phyloP scores from a whole-genome alignment of 2,113 vertebrate genomes.

The Engystomops pustulosus region DNA sequence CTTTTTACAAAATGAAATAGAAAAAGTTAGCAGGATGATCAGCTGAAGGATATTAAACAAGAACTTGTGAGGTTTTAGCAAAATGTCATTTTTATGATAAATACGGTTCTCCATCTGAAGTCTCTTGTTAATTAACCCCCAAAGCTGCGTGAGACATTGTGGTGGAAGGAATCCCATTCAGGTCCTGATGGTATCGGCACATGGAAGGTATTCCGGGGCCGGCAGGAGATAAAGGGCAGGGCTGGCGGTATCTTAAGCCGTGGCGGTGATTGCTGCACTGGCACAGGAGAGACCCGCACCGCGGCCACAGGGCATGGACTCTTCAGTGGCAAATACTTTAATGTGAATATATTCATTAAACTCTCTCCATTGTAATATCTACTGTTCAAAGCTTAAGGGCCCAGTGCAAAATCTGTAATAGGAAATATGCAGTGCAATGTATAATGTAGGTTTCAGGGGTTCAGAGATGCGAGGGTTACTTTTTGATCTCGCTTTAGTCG shows the following conservation, averaged over 20 bases:
- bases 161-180: constrained; percentile 37
- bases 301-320: constrained; percentile 18
- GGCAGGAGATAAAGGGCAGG: constrained; percentile 42
- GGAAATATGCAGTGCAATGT: not conserved
- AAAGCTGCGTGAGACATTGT: constrained; percentile 26
- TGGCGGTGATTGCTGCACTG: constrained; percentile 46
- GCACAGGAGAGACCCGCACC: not conserved
- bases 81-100: constrained; percentile 62
- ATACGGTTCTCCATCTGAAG: constrained; percentile 41
- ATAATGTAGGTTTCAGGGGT: too few relatives aligned
- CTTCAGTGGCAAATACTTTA: not conserved
- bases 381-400: not conserved
- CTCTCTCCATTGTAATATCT: not conserved
- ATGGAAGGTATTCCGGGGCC: constrained; percentile 20
- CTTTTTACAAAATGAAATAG: constrained; percentile 66
- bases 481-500: too few relatives aligned
- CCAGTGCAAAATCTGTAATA: not conserved
- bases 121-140: constrained; percentile 58
- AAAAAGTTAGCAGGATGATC: constrained; percentile 62
- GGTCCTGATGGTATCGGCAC: constrained; percentile 31
- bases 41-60: constrained; percentile 68
- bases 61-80: constrained; percentile 64
- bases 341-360: not conserved
- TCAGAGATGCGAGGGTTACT: too few relatives aligned
- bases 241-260: constrained; percentile 15